These are phyloP conservation scores for Dasyurus viverrinus DNA, from an alignment of 2,113 vertebrate species.

Conservation along the genomic window DNA sequence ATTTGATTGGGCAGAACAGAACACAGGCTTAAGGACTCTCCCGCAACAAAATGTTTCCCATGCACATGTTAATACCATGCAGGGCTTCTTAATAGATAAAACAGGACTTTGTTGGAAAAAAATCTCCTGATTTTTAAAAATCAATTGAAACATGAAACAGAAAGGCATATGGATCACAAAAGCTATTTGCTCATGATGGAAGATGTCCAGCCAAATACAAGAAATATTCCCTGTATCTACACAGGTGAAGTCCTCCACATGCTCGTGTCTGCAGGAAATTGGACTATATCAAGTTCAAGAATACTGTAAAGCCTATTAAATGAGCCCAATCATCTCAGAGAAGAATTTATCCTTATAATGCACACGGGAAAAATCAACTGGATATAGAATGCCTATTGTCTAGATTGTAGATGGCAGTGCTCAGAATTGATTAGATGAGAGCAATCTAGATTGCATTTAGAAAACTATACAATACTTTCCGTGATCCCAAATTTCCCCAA, in stretches of 20 bases:
- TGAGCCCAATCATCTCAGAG: not conserved
- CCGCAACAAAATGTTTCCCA: not conserved
- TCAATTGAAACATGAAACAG: not conserved
- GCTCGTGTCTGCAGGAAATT: not conserved
- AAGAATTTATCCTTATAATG: not conserved
- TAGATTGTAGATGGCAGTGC: not conserved
- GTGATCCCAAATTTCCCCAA: not conserved
- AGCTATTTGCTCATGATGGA: not conserved
- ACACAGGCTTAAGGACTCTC: not conserved
- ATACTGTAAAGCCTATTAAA: not conserved
- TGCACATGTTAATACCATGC: not conserved
- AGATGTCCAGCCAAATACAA: not conserved
- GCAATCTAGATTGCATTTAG: not conserved
- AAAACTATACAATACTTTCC: not conserved
- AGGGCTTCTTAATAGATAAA: not conserved
- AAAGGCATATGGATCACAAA: not conserved
- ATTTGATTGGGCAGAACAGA: not conserved
- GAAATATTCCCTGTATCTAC: not conserved
- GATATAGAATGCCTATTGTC: not conserved
- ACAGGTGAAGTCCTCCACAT: not conserved
- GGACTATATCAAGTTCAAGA: not conserved
- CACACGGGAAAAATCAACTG: not conserved
- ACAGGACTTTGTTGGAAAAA: not conserved
- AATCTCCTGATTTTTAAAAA: not conserved
- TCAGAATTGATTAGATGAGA: not conserved